Evolutionary conservation across 2,797 vertebrate genomes (phyloP).

Genomic region (Hypotaenidia philippensis): DNA sequence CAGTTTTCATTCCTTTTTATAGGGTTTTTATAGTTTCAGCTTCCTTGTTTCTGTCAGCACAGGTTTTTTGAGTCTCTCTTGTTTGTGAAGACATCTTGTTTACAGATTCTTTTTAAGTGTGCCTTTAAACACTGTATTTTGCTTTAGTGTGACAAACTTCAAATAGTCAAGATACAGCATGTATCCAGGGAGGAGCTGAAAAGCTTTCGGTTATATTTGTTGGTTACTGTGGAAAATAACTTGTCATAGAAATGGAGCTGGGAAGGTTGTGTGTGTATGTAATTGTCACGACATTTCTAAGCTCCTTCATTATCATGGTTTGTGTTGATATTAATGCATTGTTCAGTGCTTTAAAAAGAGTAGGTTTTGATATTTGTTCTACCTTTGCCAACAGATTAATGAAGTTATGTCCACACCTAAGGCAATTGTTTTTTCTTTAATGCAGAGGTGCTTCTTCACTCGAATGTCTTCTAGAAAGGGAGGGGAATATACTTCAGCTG

Average conservation of each 20-base stretch:
- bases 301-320: background rate
- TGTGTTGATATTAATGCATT: background rate
- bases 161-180: background rate
- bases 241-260: background rate
- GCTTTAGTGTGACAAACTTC: background rate
- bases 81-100: background rate
- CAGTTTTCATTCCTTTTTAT: background rate
- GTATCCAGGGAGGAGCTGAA: background rate
- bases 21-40: background rate
- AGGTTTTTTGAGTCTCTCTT: background rate
- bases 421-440: background rate
- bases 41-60: background rate
- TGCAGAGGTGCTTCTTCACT: background rate
- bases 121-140: background rate
- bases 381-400: background rate
- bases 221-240: background rate
- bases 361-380: background rate
- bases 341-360: background rate
- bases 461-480: background rate
- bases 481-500: background rate
- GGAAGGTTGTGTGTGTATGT: fast-evolving
- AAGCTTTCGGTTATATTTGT: background rate
- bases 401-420: background rate
- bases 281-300: background rate
- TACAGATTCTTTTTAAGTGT: constrained; percentile 11